Percentiles rank a stretch among this genome's conserved stretches.
These are phyloP conservation scores for Pinna nobilis DNA, from an alignment of 1,140 invertebrate genomes.

Conservation along the genomic window DNA sequence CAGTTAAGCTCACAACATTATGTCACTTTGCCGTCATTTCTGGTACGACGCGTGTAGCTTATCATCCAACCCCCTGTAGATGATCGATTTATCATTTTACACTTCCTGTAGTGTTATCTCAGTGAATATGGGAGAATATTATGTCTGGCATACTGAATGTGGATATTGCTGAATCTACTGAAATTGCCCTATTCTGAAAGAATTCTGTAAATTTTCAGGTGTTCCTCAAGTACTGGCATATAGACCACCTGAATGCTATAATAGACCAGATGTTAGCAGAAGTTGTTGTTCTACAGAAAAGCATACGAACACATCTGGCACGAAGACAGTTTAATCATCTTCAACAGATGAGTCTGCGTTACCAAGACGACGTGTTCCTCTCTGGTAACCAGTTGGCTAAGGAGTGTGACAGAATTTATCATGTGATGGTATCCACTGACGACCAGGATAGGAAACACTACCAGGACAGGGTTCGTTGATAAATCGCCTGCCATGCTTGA, in stretches of 20 bases:
- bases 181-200: not conserved
- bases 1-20: no score
- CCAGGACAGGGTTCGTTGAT: slow-evolving; percentile 10
- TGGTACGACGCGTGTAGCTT: no score
- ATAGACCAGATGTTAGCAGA: slow-evolving; percentile 83
- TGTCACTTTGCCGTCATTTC: no score
- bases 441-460: slow-evolving; percentile 41
- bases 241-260: slow-evolving; percentile 84
- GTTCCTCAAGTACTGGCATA: slow-evolving; percentile 91
- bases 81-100: no score
- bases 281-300: slow-evolving; percentile 83
- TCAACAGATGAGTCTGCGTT: not conserved
- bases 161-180: no score
- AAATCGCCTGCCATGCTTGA: no score
- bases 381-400: slow-evolving; percentile 12
- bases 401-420: slow-evolving; percentile 27
- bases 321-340: slow-evolving; percentile 63
- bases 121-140: no score
- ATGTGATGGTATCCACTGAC: slow-evolving; percentile 39
- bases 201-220: slow-evolving; percentile 75
- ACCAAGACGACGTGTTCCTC: slow-evolving; percentile 12
- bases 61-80: no score
- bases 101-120: no score
- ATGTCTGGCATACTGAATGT: no score
- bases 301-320: slow-evolving; percentile 83